phyloP scores from a whole-genome alignment of 2,888 invertebrate genomes.

The Amblyteles armatorius region DNA sequence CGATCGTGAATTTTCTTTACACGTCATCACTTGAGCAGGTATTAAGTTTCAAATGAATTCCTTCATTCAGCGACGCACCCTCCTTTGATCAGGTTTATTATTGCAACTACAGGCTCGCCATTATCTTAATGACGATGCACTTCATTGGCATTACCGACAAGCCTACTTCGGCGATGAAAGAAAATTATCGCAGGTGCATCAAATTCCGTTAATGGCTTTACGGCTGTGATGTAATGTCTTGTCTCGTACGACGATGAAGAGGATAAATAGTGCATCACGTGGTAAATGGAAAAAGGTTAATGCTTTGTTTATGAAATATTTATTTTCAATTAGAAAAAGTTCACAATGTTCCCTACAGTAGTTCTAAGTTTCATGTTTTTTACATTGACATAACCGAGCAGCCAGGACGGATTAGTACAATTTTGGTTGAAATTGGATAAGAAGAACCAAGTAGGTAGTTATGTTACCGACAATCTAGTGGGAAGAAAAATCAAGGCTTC shows the following conservation, averaged over 20 bases:
- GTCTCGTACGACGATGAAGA: neutral
- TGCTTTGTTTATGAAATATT: too few relatives aligned
- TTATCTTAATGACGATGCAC: neutral
- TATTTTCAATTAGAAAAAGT: too few relatives aligned
- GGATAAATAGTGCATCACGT: too few relatives aligned
- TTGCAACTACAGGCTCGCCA: neutral
- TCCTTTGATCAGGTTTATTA: neutral
- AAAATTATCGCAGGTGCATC: conserved; percentile 41
- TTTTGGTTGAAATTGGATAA: conserved; percentile 73
- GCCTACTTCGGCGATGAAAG: neutral
- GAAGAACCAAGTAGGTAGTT: conserved; percentile 74
- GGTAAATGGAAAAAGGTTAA: too few relatives aligned
- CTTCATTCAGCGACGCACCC: neutral
- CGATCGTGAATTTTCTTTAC: neutral
- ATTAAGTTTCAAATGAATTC: neutral
- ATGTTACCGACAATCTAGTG: conserved; percentile 70
- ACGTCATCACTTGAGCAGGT: neutral
- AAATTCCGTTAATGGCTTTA: conserved; percentile 2
- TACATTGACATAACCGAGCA: too few relatives aligned
- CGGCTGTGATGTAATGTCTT: conserved; percentile 8
- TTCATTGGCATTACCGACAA: neutral
- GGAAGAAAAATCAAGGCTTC: neutral
- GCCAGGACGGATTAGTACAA: neutral
- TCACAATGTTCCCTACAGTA: too few relatives aligned
- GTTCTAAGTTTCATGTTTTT: too few relatives aligned